Percentiles rank a stretch among this genome's conserved stretches.
These are phyloP conservation scores for Xenopus tropicalis DNA, from an alignment of 2,113 vertebrate genomes.

Conservation along the genomic window DNA sequence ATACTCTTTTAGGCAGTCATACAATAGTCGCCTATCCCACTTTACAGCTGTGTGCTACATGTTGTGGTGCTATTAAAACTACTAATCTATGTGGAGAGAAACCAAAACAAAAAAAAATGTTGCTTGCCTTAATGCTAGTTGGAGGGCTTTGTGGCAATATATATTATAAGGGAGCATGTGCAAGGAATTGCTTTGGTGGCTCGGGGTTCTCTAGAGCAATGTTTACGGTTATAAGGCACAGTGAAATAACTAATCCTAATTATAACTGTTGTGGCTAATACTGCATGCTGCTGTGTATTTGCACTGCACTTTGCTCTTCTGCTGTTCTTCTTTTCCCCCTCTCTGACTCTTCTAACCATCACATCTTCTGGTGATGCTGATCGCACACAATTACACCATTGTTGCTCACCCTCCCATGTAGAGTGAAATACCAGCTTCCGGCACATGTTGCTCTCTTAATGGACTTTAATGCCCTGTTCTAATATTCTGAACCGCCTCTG, in stretches of 20 bases:
- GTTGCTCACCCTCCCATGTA: not conserved
- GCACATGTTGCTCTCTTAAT: not conserved
- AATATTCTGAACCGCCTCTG: not conserved
- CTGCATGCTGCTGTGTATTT: not conserved
- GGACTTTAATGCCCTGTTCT: not conserved
- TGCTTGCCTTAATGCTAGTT: not conserved
- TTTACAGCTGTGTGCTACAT: no score
- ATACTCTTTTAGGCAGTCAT: no score
- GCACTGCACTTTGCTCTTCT: not conserved
- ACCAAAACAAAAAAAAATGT: not conserved
- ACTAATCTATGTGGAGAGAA: no score
- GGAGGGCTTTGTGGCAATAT: not conserved
- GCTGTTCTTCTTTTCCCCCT: not conserved
- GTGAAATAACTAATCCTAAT: not conserved
- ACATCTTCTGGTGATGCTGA: not conserved
- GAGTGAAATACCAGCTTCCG: not conserved
- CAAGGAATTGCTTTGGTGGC: not conserved
- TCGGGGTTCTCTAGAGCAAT: not conserved
- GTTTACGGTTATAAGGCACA: no score
- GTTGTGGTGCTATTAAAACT: no score
- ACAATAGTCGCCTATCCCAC: no score
- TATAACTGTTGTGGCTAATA: not conserved
- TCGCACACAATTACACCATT: not conserved
- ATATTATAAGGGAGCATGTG: not conserved
- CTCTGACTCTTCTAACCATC: conserved; percentile 8